These are phyloP conservation scores for Anastrepha ludens DNA, from an alignment of 1,140 invertebrate genomes.

Conservation along the genomic window DNA sequence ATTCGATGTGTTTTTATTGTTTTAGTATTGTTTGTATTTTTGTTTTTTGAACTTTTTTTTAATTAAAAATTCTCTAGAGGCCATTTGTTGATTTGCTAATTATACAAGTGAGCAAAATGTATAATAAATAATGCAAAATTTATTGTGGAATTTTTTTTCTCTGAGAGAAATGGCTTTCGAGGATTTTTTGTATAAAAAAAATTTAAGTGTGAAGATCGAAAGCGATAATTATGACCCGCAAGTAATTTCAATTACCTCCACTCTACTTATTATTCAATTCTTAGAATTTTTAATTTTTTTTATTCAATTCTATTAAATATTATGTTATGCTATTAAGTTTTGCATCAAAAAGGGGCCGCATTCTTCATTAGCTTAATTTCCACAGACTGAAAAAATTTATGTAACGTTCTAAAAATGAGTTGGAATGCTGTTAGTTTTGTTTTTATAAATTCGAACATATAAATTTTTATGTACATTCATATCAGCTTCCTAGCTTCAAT, in stretches of 20 bases:
- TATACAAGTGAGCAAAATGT: neutral
- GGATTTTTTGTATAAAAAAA: too few relatives aligned
- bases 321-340: too few relatives aligned
- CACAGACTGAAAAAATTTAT: too few relatives aligned
- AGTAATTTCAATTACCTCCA: neutral
- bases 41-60: neutral
- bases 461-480: too few relatives aligned
- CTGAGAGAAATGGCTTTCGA: neutral
- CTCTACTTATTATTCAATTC: neutral
- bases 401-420: too few relatives aligned
- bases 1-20: slow-evolving; percentile 5
- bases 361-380: neutral
- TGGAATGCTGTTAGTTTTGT: too few relatives aligned
- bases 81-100: slow-evolving; percentile 44
- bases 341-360: neutral
- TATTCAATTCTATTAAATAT: neutral
- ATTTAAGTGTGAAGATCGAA: neutral
- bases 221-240: neutral
- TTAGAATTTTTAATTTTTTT: neutral
- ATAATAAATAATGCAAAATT: slow-evolving; percentile 35
- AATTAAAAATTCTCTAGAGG: slow-evolving; percentile 10
- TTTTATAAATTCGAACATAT: neutral
- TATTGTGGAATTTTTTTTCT: neutral
- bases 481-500: too few relatives aligned
- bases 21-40: slow-evolving; percentile 25